Conservation (phyloP, 2,113 vertebrate genomes). For the Pachyramphus minor region DNA sequence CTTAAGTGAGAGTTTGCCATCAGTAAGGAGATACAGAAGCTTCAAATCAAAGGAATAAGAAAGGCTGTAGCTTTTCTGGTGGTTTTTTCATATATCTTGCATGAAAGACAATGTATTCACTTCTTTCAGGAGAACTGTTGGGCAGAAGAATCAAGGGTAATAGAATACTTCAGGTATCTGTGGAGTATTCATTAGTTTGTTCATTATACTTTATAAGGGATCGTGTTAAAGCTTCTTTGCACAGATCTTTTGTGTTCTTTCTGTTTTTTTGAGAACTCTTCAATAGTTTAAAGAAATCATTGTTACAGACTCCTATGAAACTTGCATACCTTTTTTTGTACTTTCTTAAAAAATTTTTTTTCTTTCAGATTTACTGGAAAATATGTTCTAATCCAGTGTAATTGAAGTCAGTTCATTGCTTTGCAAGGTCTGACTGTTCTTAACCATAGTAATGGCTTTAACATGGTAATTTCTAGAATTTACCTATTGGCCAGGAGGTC, state of each 20-base stretch:
- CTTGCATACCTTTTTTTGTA: neutral
- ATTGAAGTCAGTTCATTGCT: neutral
- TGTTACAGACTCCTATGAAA: neutral
- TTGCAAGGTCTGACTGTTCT: neutral
- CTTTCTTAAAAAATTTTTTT: neutral
- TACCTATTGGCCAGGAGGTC: neutral
- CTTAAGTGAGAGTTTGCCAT: neutral
- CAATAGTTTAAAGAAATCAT: neutral
- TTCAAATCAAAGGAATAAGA: neutral
- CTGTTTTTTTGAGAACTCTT: neutral
- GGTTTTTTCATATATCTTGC: neutral
- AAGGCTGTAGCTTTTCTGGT: neutral
- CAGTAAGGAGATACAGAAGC: neutral
- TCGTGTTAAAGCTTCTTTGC: neutral
- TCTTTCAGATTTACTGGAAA: neutral
- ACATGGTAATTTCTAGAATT: neutral
- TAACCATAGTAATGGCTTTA: neutral
- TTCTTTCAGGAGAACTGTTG: neutral
- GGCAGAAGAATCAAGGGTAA: neutral
- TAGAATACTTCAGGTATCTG: neutral
- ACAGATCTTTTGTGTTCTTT: neutral
- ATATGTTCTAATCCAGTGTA: neutral
- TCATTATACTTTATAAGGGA: neutral
- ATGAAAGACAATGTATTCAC: neutral
- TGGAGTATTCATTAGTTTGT: neutral